Percentiles rank a stretch among this genome's conserved stretches.
Evolutionary conservation across 2,888 invertebrate genomes (phyloP).

Genomic region (Phlogophora meticulosa): DNA sequence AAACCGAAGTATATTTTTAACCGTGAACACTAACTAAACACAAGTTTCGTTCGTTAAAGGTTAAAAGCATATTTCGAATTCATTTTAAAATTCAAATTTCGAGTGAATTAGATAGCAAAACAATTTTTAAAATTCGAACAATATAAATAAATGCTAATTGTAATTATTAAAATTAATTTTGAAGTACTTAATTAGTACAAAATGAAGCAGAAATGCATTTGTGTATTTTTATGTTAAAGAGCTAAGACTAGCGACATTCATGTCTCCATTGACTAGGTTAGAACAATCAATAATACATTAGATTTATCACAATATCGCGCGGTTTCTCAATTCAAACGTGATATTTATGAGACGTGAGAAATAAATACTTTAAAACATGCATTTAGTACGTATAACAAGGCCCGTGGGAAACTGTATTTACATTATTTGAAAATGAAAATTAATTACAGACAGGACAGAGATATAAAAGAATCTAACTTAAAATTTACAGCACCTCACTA

Average conservation of each 20-base stretch:
- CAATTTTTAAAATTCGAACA: conserved; percentile 45
- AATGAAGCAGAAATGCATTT: conserved; percentile 81
- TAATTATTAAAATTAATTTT: conserved; percentile 58
- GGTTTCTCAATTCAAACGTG: conserved; percentile 59
- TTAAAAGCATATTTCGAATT: conserved; percentile 14
- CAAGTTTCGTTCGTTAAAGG: neutral
- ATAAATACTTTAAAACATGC: conserved; percentile 64
- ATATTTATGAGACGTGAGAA: conserved; percentile 43
- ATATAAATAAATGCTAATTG: conserved; percentile 62
- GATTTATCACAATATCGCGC: conserved; percentile 77
- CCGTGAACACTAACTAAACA: conserved; percentile 6
- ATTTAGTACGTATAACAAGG: conserved; percentile 76
- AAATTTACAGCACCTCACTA: conserved; percentile 67
- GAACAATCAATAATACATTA: conserved; percentile 57
- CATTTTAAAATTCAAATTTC: conserved; percentile 30
- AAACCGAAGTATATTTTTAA: conserved; percentile 41
- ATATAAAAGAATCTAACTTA: conserved; percentile 67
- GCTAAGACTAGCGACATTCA: conserved; percentile 75
- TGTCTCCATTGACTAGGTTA: conserved; percentile 82
- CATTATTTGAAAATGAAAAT: conserved; percentile 71
- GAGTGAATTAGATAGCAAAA: conserved; percentile 15
- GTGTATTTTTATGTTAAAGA: conserved; percentile 68
- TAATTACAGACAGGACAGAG: conserved; percentile 61
- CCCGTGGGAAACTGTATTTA: conserved; percentile 66
- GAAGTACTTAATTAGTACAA: conserved; percentile 67